phyloP scores from a whole-genome alignment of 1,140 invertebrate species.

The Pinna nobilis region DNA sequence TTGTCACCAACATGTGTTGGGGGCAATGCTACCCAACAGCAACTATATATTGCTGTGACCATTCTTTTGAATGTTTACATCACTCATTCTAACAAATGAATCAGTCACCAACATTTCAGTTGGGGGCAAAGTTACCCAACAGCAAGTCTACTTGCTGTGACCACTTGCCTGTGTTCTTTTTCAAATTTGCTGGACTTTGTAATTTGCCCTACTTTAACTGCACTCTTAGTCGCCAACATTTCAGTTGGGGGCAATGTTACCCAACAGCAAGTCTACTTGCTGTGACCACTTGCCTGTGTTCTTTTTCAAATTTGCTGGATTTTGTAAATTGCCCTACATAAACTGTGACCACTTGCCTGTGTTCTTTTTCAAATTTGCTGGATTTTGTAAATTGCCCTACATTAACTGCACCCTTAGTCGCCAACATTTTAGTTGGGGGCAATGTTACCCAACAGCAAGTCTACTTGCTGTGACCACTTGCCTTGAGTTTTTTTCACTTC shows the following conservation, averaged over 20 bases:
- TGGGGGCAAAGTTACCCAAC: neutral
- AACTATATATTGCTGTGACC: constrained; percentile 24
- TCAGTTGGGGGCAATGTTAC: too few relatives aligned
- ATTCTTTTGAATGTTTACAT: neutral
- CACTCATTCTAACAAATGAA: neutral
- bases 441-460: constrained; percentile 38
- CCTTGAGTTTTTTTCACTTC: neutral
- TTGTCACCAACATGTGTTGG: constrained; percentile 32
- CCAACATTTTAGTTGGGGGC: constrained; percentile 35
- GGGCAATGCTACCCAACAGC: constrained; percentile 30
- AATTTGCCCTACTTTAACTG: too few relatives aligned
- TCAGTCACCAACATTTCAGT: constrained; percentile 9
- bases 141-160: constrained; percentile 18
- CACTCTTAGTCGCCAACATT: too few relatives aligned
- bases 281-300: too few relatives aligned
- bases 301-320: too few relatives aligned
- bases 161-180: constrained; percentile 2
- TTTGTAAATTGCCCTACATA: neutral
- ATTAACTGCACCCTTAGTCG: constrained; percentile 12
- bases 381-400: neutral
- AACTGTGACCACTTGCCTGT: neutral
- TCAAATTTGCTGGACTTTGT: neutral
- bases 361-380: neutral
- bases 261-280: too few relatives aligned
- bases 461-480: constrained; percentile 22